Evolutionary conservation across 2,888 invertebrate genomes (phyloP).

Genomic region (Periphyllus acericola): DNA sequence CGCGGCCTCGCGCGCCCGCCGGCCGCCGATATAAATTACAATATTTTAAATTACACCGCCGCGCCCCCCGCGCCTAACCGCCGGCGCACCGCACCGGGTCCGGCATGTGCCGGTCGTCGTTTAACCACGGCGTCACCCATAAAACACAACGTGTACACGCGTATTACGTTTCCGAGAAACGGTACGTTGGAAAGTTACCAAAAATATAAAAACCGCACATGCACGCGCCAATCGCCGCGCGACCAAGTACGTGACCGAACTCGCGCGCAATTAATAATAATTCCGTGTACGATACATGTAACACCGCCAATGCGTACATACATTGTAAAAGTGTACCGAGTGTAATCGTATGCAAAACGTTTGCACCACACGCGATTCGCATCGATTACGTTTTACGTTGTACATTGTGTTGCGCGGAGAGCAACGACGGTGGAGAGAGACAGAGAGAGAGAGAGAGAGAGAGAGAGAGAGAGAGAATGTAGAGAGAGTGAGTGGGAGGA

Average conservation of each 20-base stretch:
- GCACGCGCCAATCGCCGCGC: neutral
- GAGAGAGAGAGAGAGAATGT: too few relatives aligned
- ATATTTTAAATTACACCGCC: neutral
- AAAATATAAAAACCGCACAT: conserved; percentile 39
- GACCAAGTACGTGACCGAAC: neutral
- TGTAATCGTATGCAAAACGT: too few relatives aligned
- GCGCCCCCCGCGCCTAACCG: neutral
- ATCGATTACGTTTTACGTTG: neutral
- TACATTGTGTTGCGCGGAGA: neutral
- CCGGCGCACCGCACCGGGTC: neutral
- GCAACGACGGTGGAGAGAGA: neutral
- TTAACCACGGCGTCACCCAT: conserved; percentile 33
- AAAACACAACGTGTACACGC: conserved; percentile 56
- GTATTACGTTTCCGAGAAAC: conserved; percentile 50
- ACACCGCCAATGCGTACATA: neutral
- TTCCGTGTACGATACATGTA: neutral
- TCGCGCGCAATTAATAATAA: conserved; percentile 10
- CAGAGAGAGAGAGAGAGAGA: too few relatives aligned
- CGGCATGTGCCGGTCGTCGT: conserved; percentile 26
- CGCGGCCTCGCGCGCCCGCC: neutral
- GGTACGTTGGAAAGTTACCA: conserved; percentile 48
- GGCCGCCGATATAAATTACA: too few relatives aligned
- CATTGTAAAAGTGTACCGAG: neutral
- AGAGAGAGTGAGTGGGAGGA: too few relatives aligned
- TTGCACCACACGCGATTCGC: too few relatives aligned